Evolutionary conservation across 2,113 vertebrate species (phyloP).

Genomic region (Trochalopteron elliotii): DNA sequence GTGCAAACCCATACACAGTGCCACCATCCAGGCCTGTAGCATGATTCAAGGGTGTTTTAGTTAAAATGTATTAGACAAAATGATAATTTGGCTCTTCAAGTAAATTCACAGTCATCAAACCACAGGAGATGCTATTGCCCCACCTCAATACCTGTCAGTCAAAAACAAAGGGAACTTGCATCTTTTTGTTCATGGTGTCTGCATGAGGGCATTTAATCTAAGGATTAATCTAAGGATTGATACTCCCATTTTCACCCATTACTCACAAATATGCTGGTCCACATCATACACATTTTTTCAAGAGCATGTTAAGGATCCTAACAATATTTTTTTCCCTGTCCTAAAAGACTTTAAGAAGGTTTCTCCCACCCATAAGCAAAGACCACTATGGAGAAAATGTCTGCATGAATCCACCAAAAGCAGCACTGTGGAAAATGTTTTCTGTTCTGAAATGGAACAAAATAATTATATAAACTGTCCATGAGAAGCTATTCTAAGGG

Average conservation of each 20-base stretch:
- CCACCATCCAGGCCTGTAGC: not conserved
- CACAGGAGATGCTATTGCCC: not conserved
- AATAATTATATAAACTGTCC: not conserved
- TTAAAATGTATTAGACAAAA: not conserved
- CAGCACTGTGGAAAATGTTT: not conserved
- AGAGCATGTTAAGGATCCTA: not conserved
- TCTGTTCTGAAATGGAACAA: not conserved
- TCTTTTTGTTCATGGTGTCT: not conserved
- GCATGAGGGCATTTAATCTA: not conserved
- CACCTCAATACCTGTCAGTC: not conserved
- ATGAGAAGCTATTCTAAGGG: not conserved
- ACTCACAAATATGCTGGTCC: not conserved
- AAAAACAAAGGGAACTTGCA: not conserved
- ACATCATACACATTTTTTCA: not conserved
- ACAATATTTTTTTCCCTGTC: not conserved
- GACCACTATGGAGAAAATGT: not conserved
- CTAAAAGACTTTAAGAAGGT: not conserved
- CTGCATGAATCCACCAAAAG: not conserved
- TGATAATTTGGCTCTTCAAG: not conserved
- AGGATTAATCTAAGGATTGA: no score
- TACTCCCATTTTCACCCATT: not conserved
- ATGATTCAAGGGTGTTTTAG: not conserved
- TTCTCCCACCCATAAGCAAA: not conserved
- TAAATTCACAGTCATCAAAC: not conserved
- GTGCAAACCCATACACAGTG: not conserved